Conservation (phyloP, 2,888 invertebrate species). For the Noctua comes region DNA sequence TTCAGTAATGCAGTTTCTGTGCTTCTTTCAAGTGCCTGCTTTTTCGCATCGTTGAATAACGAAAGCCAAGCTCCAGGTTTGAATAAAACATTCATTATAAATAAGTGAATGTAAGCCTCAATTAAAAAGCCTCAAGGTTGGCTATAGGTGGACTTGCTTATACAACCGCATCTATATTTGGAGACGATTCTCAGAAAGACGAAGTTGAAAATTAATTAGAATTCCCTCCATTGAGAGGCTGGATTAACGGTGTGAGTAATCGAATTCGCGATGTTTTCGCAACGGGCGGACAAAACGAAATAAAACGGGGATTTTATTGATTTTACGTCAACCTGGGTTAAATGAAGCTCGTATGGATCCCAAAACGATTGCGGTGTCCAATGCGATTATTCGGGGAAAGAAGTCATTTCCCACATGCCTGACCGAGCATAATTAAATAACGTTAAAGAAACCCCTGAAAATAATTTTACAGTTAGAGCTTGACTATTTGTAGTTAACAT, state of each 20-base stretch:
- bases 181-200: constrained; percentile 56
- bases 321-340: constrained; percentile 17
- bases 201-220: constrained; percentile 47
- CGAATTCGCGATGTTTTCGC: constrained; percentile 30
- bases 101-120: constrained; percentile 30
- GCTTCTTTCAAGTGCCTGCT: constrained; percentile 3
- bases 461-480: background rate
- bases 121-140: constrained; percentile 53
- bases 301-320: constrained; percentile 48
- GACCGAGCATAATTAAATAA: background rate
- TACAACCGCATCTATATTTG: constrained; percentile 53
- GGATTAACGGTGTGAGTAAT: constrained; percentile 47
- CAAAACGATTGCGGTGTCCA: background rate
- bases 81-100: constrained; percentile 20
- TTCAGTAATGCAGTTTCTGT: constrained; percentile 1
- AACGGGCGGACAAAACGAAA: constrained; percentile 35
- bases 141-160: constrained; percentile 37
- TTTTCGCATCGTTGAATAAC: constrained; percentile 25
- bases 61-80: constrained; percentile 16
- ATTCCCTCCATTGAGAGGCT: constrained; percentile 42
- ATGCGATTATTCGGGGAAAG: background rate
- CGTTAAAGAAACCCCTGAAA: background rate
- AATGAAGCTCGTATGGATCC: constrained; percentile 7
- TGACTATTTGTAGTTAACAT: constrained; percentile 1
- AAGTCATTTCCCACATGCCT: background rate